A percentile compares a stretch with the other conserved stretches of the same genome.
Conservation (phyloP, 2,113 vertebrate genomes). For the Tiliqua scincoides region DNA sequence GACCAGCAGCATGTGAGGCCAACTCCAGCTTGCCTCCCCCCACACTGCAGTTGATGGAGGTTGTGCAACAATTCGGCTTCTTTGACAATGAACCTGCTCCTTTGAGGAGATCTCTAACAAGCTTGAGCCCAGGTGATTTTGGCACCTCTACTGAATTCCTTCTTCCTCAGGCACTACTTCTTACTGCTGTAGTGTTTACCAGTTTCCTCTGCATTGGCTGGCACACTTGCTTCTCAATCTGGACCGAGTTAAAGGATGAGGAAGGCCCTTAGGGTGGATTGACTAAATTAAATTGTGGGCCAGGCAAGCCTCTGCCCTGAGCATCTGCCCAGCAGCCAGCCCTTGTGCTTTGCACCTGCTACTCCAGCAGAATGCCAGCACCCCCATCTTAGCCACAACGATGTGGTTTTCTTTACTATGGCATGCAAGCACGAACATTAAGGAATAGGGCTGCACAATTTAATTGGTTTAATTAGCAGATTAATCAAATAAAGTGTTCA, state of each 20-base stretch:
- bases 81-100: not conserved
- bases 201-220: not conserved
- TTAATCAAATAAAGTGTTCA: not conserved
- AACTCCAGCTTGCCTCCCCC: not conserved
- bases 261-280: not conserved
- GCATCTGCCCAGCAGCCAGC: not conserved
- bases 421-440: not conserved
- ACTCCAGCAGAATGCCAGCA: not conserved
- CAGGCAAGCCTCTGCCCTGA: not conserved
- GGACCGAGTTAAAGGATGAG: not conserved
- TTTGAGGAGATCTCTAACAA: not conserved
- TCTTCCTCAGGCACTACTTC: not conserved
- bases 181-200: not conserved
- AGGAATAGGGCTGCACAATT: not conserved
- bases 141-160: not conserved
- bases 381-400: not conserved
- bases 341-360: not conserved
- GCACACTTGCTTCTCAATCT: fast-evolving
- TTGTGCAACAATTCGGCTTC: not conserved
- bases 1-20: not conserved
- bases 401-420: not conserved
- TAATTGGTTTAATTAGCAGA: not conserved
- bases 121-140: not conserved
- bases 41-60: not conserved
- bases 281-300: no score